phyloP scores from a whole-genome alignment of 1,140 invertebrate species.

The Colletes gigas region DNA sequence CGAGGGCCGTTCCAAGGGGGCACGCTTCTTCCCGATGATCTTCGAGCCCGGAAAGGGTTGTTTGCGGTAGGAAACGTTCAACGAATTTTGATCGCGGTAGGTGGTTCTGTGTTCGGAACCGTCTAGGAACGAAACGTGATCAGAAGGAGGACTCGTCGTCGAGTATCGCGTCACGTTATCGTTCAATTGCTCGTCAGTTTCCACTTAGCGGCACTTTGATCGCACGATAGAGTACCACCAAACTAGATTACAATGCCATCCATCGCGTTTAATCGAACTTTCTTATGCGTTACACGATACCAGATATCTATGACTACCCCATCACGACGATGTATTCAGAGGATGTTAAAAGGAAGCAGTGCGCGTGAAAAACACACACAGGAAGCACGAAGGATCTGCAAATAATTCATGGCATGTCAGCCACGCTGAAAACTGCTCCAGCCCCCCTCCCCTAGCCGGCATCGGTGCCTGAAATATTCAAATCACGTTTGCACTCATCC shows the following conservation, averaged over 20 bases:
- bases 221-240: too few species aligned
- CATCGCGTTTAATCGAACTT: neutral
- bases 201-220: too few species aligned
- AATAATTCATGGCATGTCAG: conserved; percentile 48
- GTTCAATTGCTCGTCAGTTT: too few species aligned
- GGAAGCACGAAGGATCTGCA: neutral
- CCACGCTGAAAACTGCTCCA: conserved; percentile 9
- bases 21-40: conserved; percentile 1
- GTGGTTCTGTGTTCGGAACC: neutral
- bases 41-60: neutral
- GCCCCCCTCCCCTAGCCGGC: neutral
- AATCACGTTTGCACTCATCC: conserved; percentile 55
- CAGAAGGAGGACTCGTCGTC: too few species aligned
- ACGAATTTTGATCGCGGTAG: neutral
- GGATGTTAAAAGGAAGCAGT: neutral
- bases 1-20: conserved; percentile 3
- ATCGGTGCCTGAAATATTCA: conserved; percentile 56
- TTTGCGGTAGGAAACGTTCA: neutral
- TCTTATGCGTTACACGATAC: neutral
- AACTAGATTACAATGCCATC: too few species aligned
- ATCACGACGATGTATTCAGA: neutral
- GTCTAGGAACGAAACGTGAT: too few species aligned
- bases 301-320: neutral
- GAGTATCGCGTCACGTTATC: too few species aligned
- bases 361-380: neutral